Percentiles rank a stretch among this genome's conserved stretches.
phyloP scores from a whole-genome alignment of 1,140 invertebrate species.

The Nasonia longicornis region DNA sequence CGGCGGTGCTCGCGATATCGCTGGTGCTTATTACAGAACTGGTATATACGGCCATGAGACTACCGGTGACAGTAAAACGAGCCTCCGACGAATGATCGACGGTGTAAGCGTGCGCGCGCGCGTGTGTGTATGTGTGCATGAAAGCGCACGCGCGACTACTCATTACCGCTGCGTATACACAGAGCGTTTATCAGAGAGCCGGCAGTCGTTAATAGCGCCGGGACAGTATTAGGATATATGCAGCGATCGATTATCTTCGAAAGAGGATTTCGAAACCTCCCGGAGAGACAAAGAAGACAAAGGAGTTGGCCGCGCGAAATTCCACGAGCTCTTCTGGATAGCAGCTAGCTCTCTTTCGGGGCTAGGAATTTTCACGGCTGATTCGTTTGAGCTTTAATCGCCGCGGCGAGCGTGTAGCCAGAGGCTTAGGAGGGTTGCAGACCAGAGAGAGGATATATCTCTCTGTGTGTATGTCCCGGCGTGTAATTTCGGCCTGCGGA shows the following conservation, averaged over 20 bases:
- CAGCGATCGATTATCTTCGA: background rate
- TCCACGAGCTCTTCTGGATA: conserved; percentile 23
- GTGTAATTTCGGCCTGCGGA: background rate
- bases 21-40: background rate
- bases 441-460: background rate
- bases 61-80: background rate
- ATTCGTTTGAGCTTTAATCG: conserved; percentile 38
- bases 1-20: background rate
- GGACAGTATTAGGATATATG: background rate
- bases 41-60: background rate
- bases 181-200: too few species aligned
- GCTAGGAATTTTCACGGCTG: conserved; percentile 43
- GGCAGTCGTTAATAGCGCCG: too few species aligned
- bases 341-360: background rate
- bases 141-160: too few species aligned
- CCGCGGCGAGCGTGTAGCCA: background rate
- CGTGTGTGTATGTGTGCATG: too few species aligned
- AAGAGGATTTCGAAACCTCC: too few species aligned
- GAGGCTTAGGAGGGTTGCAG: background rate
- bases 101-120: too few species aligned
- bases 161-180: too few species aligned
- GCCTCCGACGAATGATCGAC: background rate
- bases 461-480: background rate
- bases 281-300: background rate
- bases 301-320: conserved; percentile 1